phyloP scores from a whole-genome alignment of 2,113 vertebrate genomes.

The Microcebus griseorufus region DNA sequence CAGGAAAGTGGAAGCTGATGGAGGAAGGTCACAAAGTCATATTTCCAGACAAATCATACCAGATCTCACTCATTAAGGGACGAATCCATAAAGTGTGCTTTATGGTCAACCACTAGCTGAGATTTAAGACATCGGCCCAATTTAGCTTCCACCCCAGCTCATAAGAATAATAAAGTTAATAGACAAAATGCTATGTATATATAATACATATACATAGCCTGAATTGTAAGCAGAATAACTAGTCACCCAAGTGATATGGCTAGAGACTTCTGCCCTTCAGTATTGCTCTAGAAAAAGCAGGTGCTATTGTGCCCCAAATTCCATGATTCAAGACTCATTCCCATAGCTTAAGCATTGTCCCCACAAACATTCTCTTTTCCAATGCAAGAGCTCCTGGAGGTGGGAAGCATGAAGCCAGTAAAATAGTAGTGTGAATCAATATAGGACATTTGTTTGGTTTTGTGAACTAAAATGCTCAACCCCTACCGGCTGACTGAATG shows the following conservation, averaged over 20 bases:
- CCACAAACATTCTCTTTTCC: background rate
- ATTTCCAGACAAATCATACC: conserved; percentile 46
- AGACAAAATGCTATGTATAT: background rate
- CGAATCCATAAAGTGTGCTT: background rate
- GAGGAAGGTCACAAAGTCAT: conserved; percentile 32
- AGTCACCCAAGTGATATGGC: background rate
- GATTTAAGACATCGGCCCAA: conserved; percentile 17
- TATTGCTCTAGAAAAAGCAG: background rate
- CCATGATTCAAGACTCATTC: background rate
- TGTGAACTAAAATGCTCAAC: too few relatives aligned
- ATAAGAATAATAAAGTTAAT: background rate
- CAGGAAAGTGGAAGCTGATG: conserved; percentile 41
- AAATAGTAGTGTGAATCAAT: background rate
- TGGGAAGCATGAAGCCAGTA: background rate
- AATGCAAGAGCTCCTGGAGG: background rate
- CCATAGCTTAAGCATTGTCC: background rate
- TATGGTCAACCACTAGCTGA: conserved; percentile 32
- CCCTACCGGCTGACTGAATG: too few relatives aligned
- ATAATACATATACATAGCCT: background rate
- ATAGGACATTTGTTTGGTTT: background rate
- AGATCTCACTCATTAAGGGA: conserved; percentile 51
- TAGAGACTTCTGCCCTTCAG: background rate
- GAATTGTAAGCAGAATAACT: background rate
- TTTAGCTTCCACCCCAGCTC: conserved; percentile 32
- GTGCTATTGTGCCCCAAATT: background rate